Conservation (phyloP, 2,797 vertebrate species). For the Melanotaenia trifasciata region DNA sequence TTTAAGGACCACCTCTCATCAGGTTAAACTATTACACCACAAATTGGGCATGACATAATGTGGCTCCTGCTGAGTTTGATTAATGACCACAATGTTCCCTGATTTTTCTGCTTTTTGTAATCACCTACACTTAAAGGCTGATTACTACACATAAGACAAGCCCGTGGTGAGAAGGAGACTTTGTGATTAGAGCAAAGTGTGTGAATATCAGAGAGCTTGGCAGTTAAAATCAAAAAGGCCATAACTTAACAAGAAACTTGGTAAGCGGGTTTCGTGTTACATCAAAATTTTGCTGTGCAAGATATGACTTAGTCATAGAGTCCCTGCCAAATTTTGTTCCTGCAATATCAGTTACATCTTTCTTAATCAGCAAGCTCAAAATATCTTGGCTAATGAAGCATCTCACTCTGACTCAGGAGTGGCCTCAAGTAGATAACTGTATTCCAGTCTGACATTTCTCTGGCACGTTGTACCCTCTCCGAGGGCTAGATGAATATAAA, state of each 20-base stretch:
- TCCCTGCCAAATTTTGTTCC: constrained; percentile 54
- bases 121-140: constrained; percentile 39
- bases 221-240: constrained; percentile 49
- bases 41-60: constrained; percentile 37
- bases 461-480: constrained; percentile 28
- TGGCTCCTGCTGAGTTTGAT: constrained; percentile 39
- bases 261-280: constrained; percentile 36
- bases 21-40: constrained; percentile 38
- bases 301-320: constrained; percentile 45
- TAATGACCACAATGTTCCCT: constrained; percentile 29
- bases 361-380: constrained; percentile 67
- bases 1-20: constrained; percentile 27
- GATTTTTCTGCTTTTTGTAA: constrained; percentile 21
- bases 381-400: constrained; percentile 72
- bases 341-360: constrained; percentile 59
- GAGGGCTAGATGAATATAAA: constrained; percentile 43
- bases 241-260: constrained; percentile 52
- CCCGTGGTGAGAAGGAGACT: constrained; percentile 17
- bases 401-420: constrained; percentile 62
- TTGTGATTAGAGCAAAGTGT: constrained; percentile 43
- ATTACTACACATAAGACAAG: constrained; percentile 40
- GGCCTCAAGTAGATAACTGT: constrained; percentile 62
- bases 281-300: constrained; percentile 49
- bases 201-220: constrained; percentile 33
- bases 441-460: constrained; percentile 54